Evolutionary conservation across 2,888 invertebrate species (phyloP), one percentile per base, ranked within the genome.

Genomic region (Ceramica pisi): DNA sequence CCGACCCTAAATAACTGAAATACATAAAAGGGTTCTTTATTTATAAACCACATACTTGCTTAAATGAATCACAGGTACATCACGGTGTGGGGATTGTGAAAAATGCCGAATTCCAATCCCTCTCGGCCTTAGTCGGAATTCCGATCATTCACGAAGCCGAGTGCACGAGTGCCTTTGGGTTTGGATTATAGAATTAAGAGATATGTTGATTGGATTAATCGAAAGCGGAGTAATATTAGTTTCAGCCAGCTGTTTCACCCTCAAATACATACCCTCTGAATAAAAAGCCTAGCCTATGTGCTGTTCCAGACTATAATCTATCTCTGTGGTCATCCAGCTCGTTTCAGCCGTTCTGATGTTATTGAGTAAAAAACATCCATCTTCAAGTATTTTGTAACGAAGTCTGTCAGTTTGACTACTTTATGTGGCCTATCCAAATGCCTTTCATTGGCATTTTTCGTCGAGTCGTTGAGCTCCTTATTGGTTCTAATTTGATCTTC

Each of bases 131-230:
- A 8, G 16, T 51, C 65, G 66, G 60, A 56, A 83, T 82, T 76
- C 71, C 74, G 67, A 82, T 70, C 69, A 67, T 83, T 71, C 48
- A 56, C 65, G 56, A 53, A 26, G n/a, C 12, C 48, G 6, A 23
- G 14, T 57, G 5, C n/a, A 26, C 8, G 41, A 31, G 8, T 10
- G 46, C 1, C 26, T 31, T 35, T 4, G 9, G 23, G 46, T 21
- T 63, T 14, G 5, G 55, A 76, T 56, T 64, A 64, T 7, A 19
- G 23, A 63, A 14, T 41, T 23, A 41, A 4, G 9, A 0, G 9
- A 38, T 55, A 7, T 3, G 38, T 38, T 55, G 21, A 46, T 38
- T 72, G 16, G 46, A 46, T 14, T 35, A 23, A 46, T 16, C 2
- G 41, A 41, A 41, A 41, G 41, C 5, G 41, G 41, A 41, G 41